Percentiles rank a stretch among this genome's conserved stretches.
These are phyloP conservation scores for Leptoclinus maculatus DNA, from an alignment of 2,797 vertebrate species.

Conservation along the genomic window DNA sequence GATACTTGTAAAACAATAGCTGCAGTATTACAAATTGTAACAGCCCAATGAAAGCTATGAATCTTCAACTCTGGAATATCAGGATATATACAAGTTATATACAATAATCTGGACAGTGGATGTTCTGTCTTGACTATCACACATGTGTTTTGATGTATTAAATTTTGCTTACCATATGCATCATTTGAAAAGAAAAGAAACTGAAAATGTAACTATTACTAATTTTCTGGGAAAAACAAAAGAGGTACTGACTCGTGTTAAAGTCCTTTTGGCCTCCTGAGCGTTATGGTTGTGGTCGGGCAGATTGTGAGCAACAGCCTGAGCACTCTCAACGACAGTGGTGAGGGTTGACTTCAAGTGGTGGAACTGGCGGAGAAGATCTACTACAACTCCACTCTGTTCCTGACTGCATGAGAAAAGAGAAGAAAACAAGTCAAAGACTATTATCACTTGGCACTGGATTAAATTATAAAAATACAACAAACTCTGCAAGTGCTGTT, in stretches of 20 bases:
- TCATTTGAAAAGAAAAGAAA: background rate
- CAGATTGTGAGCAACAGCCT: conserved; percentile 83
- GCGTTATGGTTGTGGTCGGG: conserved; percentile 87
- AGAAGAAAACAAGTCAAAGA: background rate
- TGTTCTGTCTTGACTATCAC: background rate
- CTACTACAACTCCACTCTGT: conserved; percentile 87
- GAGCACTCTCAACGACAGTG: conserved; percentile 87
- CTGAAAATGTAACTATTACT: background rate
- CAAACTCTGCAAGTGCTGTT: background rate
- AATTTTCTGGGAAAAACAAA: conserved; percentile 11
- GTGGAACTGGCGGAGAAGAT: conserved; percentile 90
- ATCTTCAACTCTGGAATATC: background rate
- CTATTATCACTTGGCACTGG: background rate
- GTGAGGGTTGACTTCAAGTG: conserved; percentile 85
- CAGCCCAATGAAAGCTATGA: background rate
- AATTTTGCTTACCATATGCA: background rate
- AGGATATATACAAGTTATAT: background rate
- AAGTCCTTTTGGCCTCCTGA: conserved; percentile 88
- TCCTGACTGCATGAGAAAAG: conserved; percentile 86
- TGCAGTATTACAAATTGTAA: background rate
- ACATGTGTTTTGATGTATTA: background rate
- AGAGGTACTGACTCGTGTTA: conserved; percentile 86
- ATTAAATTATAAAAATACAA: background rate
- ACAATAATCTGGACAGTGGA: no score
- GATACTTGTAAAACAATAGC: background rate